A percentile compares a stretch with the other conserved stretches of the same genome.
Conservation (phyloP, 2,888 invertebrate genomes). For the Orthonychiurus folsomi region DNA sequence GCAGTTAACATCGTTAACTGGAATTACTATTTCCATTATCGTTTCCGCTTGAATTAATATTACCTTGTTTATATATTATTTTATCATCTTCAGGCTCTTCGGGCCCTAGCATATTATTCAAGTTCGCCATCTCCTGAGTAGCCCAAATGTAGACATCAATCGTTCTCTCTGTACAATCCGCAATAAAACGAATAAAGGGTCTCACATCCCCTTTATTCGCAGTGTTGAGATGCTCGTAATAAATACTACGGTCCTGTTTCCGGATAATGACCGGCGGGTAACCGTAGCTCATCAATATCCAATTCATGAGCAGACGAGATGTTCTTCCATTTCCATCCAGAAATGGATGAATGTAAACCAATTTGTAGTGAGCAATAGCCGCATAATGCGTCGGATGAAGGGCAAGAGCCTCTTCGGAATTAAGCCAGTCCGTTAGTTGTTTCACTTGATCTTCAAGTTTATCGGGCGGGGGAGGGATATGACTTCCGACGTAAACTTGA, state of each 20-base stretch:
- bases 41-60: no score
- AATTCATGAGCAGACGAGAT: conserved; percentile 88
- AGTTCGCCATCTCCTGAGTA: conserved; percentile 52
- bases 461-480: conserved; percentile 79
- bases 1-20: no score
- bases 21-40: no score
- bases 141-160: conserved; percentile 79
- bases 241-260: conserved; percentile 62
- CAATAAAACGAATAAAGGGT: conserved; percentile 93
- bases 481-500: conserved; percentile 92
- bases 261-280: conserved; percentile 92
- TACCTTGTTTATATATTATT: no score
- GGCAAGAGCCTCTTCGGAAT: conserved; percentile 72
- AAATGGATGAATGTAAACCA: conserved; percentile 96
- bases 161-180: conserved; percentile 80
- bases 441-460: conserved; percentile 73
- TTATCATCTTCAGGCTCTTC: neutral
- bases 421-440: conserved; percentile 79
- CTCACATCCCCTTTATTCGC: conserved; percentile 91
- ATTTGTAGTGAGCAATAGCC: conserved; percentile 81
- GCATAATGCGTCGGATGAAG: conserved; percentile 90
- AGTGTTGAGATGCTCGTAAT: conserved; percentile 58
- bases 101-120: conserved; percentile 8
- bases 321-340: conserved; percentile 94
- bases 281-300: conserved; percentile 79